phyloP scores from a whole-genome alignment of 2,113 vertebrate genomes.

The Trematocara stigmaticum region DNA sequence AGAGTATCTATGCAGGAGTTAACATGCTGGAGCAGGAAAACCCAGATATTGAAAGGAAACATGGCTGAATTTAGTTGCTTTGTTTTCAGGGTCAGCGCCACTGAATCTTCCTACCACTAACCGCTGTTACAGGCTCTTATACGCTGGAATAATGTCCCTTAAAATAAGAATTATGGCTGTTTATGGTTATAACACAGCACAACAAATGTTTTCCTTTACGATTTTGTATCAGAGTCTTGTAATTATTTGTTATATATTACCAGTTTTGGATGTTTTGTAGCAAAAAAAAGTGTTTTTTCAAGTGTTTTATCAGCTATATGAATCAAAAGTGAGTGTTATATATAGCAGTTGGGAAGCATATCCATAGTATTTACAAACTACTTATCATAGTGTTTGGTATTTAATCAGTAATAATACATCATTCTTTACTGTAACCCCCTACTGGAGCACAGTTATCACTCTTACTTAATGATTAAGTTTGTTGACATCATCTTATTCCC shows the following conservation, averaged over 20 bases:
- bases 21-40: not conserved
- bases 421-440: not conserved
- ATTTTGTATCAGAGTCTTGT: not conserved
- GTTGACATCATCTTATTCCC: not conserved
- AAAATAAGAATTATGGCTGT: not conserved
- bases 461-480: not conserved
- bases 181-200: not conserved
- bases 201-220: not conserved
- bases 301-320: not conserved
- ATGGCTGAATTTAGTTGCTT: not conserved
- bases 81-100: not conserved
- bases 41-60: not conserved
- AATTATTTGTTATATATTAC: not conserved
- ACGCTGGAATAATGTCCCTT: not conserved
- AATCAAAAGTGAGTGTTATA: not conserved
- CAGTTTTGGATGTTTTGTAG: not conserved
- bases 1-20: not conserved
- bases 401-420: not conserved
- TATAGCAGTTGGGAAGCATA: not conserved
- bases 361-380: not conserved
- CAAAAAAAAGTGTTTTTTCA: not conserved
- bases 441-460: not conserved
- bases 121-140: no score
- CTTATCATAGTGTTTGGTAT: not conserved
- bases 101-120: not conserved